These are phyloP conservation scores for Dryobates pubescens DNA, from an alignment of 2,797 vertebrate species.

Conservation along the genomic window DNA sequence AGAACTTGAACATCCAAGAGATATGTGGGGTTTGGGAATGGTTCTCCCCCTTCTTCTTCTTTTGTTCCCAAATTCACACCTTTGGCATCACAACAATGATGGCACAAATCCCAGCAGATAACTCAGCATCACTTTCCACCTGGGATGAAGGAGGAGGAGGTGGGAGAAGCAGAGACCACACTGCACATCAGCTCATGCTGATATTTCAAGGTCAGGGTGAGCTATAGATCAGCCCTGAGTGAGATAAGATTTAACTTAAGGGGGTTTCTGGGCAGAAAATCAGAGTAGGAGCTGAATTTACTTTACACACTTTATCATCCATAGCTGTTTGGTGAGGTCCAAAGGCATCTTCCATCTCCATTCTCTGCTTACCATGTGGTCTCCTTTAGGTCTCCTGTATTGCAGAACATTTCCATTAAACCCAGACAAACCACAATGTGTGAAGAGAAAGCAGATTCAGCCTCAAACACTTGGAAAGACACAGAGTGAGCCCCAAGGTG, in stretches of 20 bases:
- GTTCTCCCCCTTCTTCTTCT: not conserved
- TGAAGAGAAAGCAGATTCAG: not conserved
- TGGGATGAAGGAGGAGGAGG: not conserved
- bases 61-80: not conserved
- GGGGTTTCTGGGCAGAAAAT: not conserved
- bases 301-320: not conserved
- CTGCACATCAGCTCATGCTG: not conserved
- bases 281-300: not conserved
- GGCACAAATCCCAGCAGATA: not conserved
- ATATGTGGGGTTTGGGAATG: not conserved
- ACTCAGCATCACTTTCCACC: not conserved
- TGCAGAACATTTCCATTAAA: not conserved
- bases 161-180: not conserved
- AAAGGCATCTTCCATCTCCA: not conserved
- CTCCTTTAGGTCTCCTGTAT: not conserved
- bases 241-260: not conserved
- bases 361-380: not conserved
- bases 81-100: not conserved
- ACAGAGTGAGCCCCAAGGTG: accelerated
- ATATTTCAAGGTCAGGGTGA: not conserved
- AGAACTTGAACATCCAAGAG: not conserved
- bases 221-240: not conserved
- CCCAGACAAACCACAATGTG: accelerated
- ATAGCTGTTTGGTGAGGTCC: not conserved
- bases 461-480: not conserved